Conservation (phyloP, 2,797 vertebrate genomes). For the Ctenopoma multispine region DNA sequence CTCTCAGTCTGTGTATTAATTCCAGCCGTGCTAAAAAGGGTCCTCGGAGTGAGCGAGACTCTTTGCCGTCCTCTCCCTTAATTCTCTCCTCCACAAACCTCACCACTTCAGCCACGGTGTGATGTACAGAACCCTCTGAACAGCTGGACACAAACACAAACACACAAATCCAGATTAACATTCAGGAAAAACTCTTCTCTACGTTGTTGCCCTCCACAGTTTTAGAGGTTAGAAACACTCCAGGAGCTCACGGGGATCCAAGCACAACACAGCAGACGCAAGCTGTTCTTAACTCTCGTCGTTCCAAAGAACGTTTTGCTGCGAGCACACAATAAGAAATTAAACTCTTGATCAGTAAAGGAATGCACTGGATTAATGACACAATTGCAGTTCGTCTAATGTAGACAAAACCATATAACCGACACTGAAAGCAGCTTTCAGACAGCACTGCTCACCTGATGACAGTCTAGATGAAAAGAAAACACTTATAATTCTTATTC, state of each 20-base stretch:
- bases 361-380: too few species aligned
- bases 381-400: too few species aligned
- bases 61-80: slow-evolving; percentile 85
- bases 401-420: too few species aligned
- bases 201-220: not conserved
- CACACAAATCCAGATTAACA: not conserved
- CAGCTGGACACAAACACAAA: slow-evolving; percentile 81
- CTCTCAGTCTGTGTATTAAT: slow-evolving; percentile 89
- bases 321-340: too few species aligned
- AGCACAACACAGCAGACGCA: not conserved
- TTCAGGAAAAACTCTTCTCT: too few species aligned
- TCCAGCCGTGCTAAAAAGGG: slow-evolving; percentile 94
- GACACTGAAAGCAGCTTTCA: too few species aligned
- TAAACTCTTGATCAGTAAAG: too few species aligned
- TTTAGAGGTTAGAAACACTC: not conserved
- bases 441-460: too few species aligned
- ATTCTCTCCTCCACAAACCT: slow-evolving; percentile 91
- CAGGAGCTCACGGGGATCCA: not conserved
- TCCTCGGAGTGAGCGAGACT: slow-evolving; percentile 89
- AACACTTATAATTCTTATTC: too few species aligned
- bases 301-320: too few species aligned
- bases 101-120: slow-evolving; percentile 88
- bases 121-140: slow-evolving; percentile 91
- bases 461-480: too few species aligned
- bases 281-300: not conserved